A percentile compares a stretch with the other conserved stretches of the same genome.
Evolutionary conservation across 2,113 vertebrate genomes (phyloP).

Genomic region (Garra rufa): DNA sequence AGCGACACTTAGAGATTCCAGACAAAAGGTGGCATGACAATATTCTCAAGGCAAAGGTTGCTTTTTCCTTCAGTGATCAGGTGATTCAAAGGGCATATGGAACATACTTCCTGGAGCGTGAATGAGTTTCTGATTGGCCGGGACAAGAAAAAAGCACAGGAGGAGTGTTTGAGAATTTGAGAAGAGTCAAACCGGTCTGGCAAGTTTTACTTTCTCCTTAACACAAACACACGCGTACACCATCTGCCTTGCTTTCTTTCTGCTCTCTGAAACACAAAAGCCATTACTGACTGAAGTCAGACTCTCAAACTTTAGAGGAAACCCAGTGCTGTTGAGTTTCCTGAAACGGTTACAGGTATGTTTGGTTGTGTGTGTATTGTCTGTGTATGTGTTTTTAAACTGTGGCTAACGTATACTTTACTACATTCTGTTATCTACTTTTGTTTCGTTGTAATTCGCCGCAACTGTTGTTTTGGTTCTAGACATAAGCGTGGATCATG

Average conservation of each 20-base stretch:
- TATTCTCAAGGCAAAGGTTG: background rate
- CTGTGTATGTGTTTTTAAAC: background rate
- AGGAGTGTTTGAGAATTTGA: slow-evolving; percentile 53
- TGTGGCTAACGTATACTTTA: background rate
- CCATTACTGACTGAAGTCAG: background rate
- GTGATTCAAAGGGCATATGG: background rate
- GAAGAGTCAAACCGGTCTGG: slow-evolving; percentile 71
- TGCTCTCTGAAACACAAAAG: background rate
- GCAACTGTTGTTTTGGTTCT: slow-evolving; percentile 17
- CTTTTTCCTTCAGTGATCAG: slow-evolving; percentile 1
- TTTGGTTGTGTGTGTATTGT: background rate
- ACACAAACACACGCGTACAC: slow-evolving; percentile 5
- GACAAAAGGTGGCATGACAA: background rate
- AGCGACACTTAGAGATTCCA: background rate
- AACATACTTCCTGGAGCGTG: slow-evolving; percentile 50
- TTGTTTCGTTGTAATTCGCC: background rate
- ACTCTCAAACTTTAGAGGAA: background rate
- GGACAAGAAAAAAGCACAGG: slow-evolving; percentile 57
- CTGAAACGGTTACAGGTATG: slow-evolving; percentile 40
- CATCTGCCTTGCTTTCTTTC: background rate
- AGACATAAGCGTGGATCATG: slow-evolving; percentile 24
- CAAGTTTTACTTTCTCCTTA: slow-evolving; percentile 48
- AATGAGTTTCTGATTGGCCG: slow-evolving; percentile 48
- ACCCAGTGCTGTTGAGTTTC: background rate
- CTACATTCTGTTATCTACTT: background rate